phyloP scores from a whole-genome alignment of 1,140 invertebrate genomes.

The Dolichoris vasculosae region DNA sequence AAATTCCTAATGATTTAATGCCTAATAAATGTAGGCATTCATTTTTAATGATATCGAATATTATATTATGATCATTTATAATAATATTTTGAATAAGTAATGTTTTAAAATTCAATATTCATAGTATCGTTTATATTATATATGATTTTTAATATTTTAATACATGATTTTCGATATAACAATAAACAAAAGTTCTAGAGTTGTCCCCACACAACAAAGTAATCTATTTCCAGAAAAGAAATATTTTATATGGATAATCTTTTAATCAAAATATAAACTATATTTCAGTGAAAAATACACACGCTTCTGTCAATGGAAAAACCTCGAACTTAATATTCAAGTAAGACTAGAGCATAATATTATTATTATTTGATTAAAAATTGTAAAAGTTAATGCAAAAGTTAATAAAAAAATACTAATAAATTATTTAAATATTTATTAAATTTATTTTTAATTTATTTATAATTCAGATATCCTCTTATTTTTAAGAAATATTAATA shows the following conservation, averaged over 20 bases:
- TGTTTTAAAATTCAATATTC: too few relatives aligned
- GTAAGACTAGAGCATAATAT: constrained; percentile 73
- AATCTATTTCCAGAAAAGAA: neutral
- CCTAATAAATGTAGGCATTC: too few relatives aligned
- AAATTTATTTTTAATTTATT: too few relatives aligned
- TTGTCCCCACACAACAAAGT: neutral
- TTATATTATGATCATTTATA: too few relatives aligned
- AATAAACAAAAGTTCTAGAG: neutral
- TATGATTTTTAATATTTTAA: too few relatives aligned
- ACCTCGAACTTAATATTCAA: constrained; percentile 99
- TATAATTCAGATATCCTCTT: too few relatives aligned
- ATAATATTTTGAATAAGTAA: too few relatives aligned
- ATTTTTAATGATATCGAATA: too few relatives aligned
- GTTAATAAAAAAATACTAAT: neutral
- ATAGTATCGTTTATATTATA: too few relatives aligned
- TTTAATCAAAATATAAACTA: constrained; percentile 37
- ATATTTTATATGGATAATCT: constrained; percentile 14
- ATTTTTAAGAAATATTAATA: too few relatives aligned
- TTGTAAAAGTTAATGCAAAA: neutral
- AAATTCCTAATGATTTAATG: too few relatives aligned
- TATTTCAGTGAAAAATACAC: constrained; percentile 98
- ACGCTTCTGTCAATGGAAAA: constrained; percentile 99
- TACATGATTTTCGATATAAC: neutral
- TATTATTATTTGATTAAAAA: neutral
- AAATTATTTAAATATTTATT: too few relatives aligned